phyloP scores from a whole-genome alignment of 2,888 invertebrate species.

The Dexiosoma caninum region DNA sequence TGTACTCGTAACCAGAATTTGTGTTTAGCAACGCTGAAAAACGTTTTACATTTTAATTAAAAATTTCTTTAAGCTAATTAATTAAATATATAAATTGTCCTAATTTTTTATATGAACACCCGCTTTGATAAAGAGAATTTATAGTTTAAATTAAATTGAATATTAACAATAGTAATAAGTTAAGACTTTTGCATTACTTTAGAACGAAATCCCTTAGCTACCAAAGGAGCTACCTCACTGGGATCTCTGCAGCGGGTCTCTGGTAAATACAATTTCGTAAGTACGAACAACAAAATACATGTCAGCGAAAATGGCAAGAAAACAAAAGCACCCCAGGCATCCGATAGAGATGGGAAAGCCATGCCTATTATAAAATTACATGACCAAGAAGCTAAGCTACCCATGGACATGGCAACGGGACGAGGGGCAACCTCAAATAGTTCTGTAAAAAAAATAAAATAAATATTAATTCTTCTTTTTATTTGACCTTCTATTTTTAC shows the following conservation, averaged over 20 bases:
- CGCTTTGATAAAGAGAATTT: not conserved
- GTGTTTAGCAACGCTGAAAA: not conserved
- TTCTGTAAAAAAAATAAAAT: conserved; percentile 79
- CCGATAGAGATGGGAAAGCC: conserved; percentile 84
- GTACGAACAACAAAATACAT: conserved; percentile 71
- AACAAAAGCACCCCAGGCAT: conserved; percentile 83
- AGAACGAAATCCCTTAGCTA: conserved; percentile 82
- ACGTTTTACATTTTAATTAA: no score
- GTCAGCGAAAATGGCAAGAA: conserved; percentile 85
- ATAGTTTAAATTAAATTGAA: no score
- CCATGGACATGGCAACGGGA: conserved; percentile 91
- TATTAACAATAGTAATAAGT: not conserved
- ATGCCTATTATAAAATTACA: conserved; percentile 92
- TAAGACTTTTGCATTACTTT: conserved; percentile 69
- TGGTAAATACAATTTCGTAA: conserved; percentile 83
- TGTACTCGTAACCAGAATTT: not conserved
- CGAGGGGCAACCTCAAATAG: conserved; percentile 90
- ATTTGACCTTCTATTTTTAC: no score
- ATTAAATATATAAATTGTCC: not conserved
- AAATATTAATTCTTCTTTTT: no score
- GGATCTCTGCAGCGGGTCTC: conserved; percentile 86
- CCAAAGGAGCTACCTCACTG: conserved; percentile 81
- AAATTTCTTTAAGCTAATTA: not conserved
- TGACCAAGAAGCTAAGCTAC: conserved; percentile 91
- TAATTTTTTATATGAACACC: conserved; percentile 21